A percentile compares a stretch with the other conserved stretches of the same genome.
Conservation (phyloP, 2,113 vertebrate species). For the Periophthalmus modestus region DNA sequence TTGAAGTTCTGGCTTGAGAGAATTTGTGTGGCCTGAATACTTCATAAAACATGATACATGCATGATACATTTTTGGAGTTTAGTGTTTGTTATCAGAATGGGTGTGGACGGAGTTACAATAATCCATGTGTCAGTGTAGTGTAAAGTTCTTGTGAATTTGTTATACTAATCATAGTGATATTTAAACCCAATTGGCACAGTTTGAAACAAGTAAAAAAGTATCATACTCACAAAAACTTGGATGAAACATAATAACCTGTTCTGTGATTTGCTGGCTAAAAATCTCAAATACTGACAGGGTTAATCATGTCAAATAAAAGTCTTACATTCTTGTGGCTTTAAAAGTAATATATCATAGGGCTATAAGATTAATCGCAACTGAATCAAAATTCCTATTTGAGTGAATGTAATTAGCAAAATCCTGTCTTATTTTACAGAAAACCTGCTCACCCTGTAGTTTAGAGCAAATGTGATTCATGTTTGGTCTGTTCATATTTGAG, state of each 20-base stretch:
- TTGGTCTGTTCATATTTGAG: too few relatives aligned
- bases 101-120: neutral
- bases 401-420: too few relatives aligned
- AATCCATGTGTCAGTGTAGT: conserved; percentile 1
- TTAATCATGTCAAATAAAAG: neutral
- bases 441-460: too few relatives aligned
- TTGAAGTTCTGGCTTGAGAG: conserved; percentile 27
- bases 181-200: neutral
- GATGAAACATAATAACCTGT: neutral
- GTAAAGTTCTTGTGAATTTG: conserved; percentile 1
- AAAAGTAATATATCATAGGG: too few relatives aligned
- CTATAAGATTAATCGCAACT: too few relatives aligned
- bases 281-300: neutral
- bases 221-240: neutral
- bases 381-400: too few relatives aligned
- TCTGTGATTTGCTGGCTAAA: neutral
- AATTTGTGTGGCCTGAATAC: conserved; percentile 47
- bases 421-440: too few relatives aligned
- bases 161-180: neutral
- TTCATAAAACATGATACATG: too few relatives aligned
- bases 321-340: too few relatives aligned
- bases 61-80: conserved; percentile 18
- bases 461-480: too few relatives aligned
- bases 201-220: neutral
- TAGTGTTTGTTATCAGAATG: conserved; percentile 7